Base-by-base conservation (phyloP, 1,140 invertebrate genomes). In the Halictus rubicundus region DNA sequence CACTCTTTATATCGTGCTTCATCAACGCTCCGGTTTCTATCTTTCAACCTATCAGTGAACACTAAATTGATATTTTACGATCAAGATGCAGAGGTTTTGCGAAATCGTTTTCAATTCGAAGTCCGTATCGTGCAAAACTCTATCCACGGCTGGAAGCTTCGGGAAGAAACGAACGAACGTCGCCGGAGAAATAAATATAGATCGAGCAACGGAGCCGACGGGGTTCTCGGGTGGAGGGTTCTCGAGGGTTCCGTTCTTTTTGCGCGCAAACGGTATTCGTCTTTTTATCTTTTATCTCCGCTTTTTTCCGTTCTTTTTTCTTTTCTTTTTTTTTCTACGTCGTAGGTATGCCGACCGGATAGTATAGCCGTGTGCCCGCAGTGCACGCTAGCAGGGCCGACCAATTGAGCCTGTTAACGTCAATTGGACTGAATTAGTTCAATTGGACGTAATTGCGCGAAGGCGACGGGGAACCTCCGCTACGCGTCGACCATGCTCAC, bases 351-450 rank as follows among this genome's bases (percentile, higher is more conserved):
- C 74, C 81, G 69, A 76, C 70, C 80, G 72, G 70, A 76, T 74
- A 81, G 83, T 68, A 73, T 79, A 71, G 68, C 64, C 80, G 68
- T 82, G 73, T 83, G 80, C 71, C 81, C 71, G 80, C 69, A 86
- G 71, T 66, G 68, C 52, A 46, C 59, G 68, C 77, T 59, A 74
- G 57, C 76, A 66, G 71, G 84, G 71, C 73, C 69, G 83, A 52
- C 81, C 90, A 92, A 92, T 92, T 92, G 88, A 90, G 91, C 90
- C 81, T 91, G 88, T 92, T 92, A 92, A 92, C 87, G 76, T 89
- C 89, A 92, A 92, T 92, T 92, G 90, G 87, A 86, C 89, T 92
- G 88, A 92, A 92, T 91, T 92, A 88, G 75, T 78, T 90, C 88
- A 92, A 92, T 92, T 92, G 91, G 81, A 88, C 61, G 86, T 92